phyloP scores from a whole-genome alignment of 2,888 invertebrate species.

The Formica aserva region DNA sequence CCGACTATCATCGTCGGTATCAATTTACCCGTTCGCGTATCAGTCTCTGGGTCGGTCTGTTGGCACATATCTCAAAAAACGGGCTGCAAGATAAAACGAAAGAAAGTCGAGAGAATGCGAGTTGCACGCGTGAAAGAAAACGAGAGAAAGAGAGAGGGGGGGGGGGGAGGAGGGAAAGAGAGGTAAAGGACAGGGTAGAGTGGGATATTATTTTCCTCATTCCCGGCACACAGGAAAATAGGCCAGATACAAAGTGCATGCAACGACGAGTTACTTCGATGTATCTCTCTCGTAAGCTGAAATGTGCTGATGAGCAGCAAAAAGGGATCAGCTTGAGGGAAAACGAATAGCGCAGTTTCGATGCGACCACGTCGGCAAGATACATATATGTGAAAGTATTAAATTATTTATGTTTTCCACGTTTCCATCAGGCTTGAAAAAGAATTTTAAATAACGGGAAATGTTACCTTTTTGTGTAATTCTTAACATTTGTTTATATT shows the following conservation, averaged over 20 bases:
- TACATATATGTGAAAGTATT: slow-evolving; percentile 2
- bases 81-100: slow-evolving; percentile 55
- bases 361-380: slow-evolving; percentile 6
- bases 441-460: not conserved
- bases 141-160: not conserved
- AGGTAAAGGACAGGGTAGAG: not conserved
- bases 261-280: slow-evolving; percentile 49
- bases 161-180: not conserved
- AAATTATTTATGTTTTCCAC: slow-evolving; percentile 1
- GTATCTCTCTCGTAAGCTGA: slow-evolving; percentile 42
- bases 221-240: slow-evolving; percentile 60
- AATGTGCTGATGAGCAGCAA: slow-evolving; percentile 39
- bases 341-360: not conserved
- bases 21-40: slow-evolving; percentile 59
- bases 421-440: not conserved
- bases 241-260: slow-evolving; percentile 64
- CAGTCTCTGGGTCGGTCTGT: slow-evolving; percentile 29
- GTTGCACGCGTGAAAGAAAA: slow-evolving; percentile 6
- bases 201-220: slow-evolving; percentile 55
- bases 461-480: not conserved
- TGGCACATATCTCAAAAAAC: slow-evolving; percentile 46
- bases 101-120: slow-evolving; percentile 43
- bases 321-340: slow-evolving; percentile 17
- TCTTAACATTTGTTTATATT: not conserved
- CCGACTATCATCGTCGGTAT: slow-evolving; percentile 57